A percentile compares a stretch with the other conserved stretches of the same genome.
Evolutionary conservation across 2,888 invertebrate species (phyloP).

Genomic region (Drosophila villosipedis): DNA sequence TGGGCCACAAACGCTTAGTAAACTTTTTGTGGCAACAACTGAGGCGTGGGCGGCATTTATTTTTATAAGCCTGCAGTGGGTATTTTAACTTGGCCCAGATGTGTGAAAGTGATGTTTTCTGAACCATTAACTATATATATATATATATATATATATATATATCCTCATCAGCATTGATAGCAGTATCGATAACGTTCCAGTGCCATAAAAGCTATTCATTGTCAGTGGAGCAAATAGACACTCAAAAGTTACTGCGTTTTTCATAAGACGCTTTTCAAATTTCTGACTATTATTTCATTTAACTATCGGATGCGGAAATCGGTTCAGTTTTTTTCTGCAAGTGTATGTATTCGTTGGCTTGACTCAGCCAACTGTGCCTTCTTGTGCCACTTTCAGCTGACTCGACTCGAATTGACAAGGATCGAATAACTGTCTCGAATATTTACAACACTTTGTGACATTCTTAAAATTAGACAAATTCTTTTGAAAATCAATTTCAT

Average conservation of each 20-base stretch:
- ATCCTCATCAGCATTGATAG: neutral
- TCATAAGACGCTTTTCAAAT: neutral
- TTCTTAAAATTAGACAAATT: neutral
- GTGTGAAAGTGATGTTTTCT: neutral
- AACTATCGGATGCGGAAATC: neutral
- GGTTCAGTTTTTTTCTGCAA: neutral
- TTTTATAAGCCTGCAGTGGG: neutral
- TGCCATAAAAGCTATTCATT: neutral
- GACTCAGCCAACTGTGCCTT: neutral
- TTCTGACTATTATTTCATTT: neutral
- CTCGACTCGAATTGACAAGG: slow-evolving; percentile 28
- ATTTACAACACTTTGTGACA: slow-evolving; percentile 10
- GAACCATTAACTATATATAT: neutral
- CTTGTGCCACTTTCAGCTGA: slow-evolving; percentile 14
- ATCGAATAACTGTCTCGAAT: slow-evolving; percentile 12
- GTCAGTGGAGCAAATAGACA: neutral
- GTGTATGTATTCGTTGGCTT: neutral
- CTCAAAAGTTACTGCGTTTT: neutral
- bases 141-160: neutral
- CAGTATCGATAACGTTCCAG: neutral
- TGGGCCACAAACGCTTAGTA: slow-evolving; percentile 46
- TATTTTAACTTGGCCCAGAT: slow-evolving; percentile 5
- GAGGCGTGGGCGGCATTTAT: neutral
- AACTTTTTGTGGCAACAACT: slow-evolving; percentile 36
- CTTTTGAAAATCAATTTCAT: neutral